These are phyloP conservation scores for Agraylea sexmaculata DNA, from an alignment of 1,140 invertebrate genomes.

Conservation along the genomic window DNA sequence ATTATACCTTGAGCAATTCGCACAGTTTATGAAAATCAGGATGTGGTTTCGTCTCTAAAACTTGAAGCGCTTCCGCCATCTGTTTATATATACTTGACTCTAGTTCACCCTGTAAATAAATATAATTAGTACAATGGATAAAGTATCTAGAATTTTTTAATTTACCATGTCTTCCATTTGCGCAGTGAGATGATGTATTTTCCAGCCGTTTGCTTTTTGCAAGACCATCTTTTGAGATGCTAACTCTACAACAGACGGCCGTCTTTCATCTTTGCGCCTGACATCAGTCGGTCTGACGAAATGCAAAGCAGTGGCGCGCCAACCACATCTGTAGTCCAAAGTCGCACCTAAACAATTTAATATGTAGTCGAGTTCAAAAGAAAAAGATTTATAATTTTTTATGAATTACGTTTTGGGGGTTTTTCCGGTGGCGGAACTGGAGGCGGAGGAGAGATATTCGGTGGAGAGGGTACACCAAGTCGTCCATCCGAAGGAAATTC, in stretches of 20 bases:
- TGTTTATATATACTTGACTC: constrained; percentile 50
- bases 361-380: not conserved
- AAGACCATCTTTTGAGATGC: constrained; percentile 79
- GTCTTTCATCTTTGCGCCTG: constrained; percentile 70
- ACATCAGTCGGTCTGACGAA: constrained; percentile 82
- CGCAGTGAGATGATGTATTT: constrained; percentile 79
- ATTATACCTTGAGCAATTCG: constrained; percentile 61
- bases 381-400: constrained; percentile 3
- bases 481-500: constrained; percentile 30
- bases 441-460: constrained; percentile 21
- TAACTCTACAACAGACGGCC: constrained; percentile 74
- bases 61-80: constrained; percentile 49
- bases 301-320: constrained; percentile 60
- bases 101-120: constrained; percentile 27
- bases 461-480: constrained; percentile 27
- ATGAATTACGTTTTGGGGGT: constrained; percentile 14
- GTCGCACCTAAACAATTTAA: not conserved
- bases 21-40: constrained; percentile 55
- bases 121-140: too few species aligned
- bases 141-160: too few species aligned
- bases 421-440: constrained; percentile 20
- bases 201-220: constrained; percentile 90
- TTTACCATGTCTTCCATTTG: constrained; percentile 89
- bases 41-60: constrained; percentile 53
- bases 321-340: constrained; percentile 34